These are phyloP conservation scores for Cryptops parisi DNA, from an alignment of 2,888 invertebrate species.

Conservation along the genomic window DNA sequence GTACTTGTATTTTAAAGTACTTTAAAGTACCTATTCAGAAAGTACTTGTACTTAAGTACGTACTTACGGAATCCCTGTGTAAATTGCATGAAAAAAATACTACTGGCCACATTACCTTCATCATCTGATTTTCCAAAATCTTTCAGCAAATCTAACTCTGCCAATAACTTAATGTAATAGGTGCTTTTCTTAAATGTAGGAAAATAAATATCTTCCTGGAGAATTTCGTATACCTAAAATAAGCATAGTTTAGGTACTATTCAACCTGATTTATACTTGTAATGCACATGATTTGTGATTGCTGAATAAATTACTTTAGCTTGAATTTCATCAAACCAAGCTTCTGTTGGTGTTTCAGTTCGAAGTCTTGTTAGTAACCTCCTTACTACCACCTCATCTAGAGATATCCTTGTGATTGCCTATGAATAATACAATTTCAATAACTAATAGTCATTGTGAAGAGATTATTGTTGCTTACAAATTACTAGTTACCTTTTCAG, in stretches of 20 bases:
- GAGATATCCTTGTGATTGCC: slow-evolving; percentile 45
- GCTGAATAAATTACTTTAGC: slow-evolving; percentile 22
- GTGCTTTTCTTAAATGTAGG: slow-evolving; percentile 50
- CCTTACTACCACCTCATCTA: slow-evolving; percentile 47
- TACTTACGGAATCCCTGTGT: neutral
- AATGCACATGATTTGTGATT: too few relatives aligned
- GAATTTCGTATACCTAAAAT: slow-evolving; percentile 25
- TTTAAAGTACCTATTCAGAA: too few relatives aligned
- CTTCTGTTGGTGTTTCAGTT: slow-evolving; percentile 47
- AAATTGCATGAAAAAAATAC: neutral
- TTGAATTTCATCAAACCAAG: slow-evolving; percentile 75
- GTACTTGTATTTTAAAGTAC: too few relatives aligned
- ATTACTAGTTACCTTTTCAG: slow-evolving; percentile 42
- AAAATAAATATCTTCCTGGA: slow-evolving; percentile 43
- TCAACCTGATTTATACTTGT: neutral
- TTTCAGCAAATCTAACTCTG: slow-evolving; percentile 53
- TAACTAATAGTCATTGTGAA: neutral
- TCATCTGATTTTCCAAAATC: slow-evolving; percentile 28
- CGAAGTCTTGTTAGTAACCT: slow-evolving; percentile 45
- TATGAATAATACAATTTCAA: slow-evolving; percentile 22
- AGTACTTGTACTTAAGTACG: too few relatives aligned
- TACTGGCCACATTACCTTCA: slow-evolving; percentile 15
- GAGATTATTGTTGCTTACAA: neutral
- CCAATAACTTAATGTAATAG: slow-evolving; percentile 52
- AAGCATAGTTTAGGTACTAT: neutral